phyloP scores from a whole-genome alignment of 2,797 vertebrate genomes.

The Gouania willdenowi region DNA sequence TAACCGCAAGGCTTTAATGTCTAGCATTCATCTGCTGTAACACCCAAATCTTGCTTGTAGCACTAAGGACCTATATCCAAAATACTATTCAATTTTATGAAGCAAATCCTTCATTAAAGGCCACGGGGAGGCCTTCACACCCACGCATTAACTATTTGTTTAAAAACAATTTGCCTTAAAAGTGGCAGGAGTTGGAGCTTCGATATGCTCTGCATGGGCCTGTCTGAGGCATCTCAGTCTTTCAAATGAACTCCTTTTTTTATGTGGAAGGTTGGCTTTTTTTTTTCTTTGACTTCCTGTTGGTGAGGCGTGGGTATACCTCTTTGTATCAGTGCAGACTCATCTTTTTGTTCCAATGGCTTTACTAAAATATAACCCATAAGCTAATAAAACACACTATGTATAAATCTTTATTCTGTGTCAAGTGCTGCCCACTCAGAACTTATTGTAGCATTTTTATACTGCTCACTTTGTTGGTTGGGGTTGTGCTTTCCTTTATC shows the following conservation, averaged over 20 bases:
- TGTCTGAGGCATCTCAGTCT: too few relatives aligned
- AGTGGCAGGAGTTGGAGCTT: too few relatives aligned
- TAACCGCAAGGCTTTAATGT: too few relatives aligned
- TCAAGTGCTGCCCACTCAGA: slow-evolving; percentile 46
- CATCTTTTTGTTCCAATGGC: slow-evolving; percentile 42
- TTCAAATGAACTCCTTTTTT: background rate
- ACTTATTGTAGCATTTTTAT: slow-evolving; percentile 67
- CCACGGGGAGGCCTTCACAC: too few relatives aligned
- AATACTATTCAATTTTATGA: too few relatives aligned
- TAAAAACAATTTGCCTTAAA: too few relatives aligned
- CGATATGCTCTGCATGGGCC: too few relatives aligned
- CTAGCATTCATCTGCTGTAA: too few relatives aligned
- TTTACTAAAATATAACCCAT: slow-evolving; percentile 36
- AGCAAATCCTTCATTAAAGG: too few relatives aligned
- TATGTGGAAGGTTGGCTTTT: slow-evolving; percentile 24
- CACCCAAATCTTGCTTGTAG: too few relatives aligned
- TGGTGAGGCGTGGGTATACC: slow-evolving; percentile 46
- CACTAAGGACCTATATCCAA: too few relatives aligned
- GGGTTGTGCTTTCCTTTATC: slow-evolving; percentile 28
- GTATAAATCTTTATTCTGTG: slow-evolving; percentile 43
- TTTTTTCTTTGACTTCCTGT: slow-evolving; percentile 39
- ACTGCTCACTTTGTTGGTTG: slow-evolving; percentile 38
- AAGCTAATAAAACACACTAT: slow-evolving; percentile 26
- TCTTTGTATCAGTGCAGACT: slow-evolving; percentile 46
- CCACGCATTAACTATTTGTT: too few relatives aligned